phyloP scores from a whole-genome alignment of 2,888 invertebrate genomes.

The Myathropa florea region DNA sequence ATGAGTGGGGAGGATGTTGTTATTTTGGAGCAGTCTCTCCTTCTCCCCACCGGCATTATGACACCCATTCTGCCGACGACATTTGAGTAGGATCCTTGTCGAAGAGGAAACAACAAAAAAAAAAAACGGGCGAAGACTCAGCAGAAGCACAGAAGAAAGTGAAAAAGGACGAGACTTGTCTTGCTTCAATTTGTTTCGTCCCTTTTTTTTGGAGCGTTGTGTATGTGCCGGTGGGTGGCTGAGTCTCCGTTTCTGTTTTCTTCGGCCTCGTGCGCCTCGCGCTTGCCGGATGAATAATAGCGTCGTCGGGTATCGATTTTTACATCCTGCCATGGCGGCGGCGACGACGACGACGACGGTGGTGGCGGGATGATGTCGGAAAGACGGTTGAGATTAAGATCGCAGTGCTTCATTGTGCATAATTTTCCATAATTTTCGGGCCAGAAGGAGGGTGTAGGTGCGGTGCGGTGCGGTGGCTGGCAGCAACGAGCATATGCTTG shows the following conservation, averaged over 20 bases:
- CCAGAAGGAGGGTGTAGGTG: neutral
- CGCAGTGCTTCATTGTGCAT: slow-evolving; percentile 12
- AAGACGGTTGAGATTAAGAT: slow-evolving; percentile 9
- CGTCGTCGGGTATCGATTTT: slow-evolving; percentile 51
- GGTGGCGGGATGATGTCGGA: no score
- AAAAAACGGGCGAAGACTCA: neutral
- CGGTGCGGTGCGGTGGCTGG: neutral
- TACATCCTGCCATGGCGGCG: neutral
- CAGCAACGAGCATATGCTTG: neutral
- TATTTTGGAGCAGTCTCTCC: neutral
- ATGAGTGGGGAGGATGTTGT: neutral
- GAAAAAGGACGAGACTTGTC: slow-evolving; percentile 34
- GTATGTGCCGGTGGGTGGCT: neutral
- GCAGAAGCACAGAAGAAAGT: slow-evolving; percentile 38
- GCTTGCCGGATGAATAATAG: slow-evolving; percentile 34
- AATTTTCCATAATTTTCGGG: slow-evolving; percentile 14
- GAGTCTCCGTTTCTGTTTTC: neutral
- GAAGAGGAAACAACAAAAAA: neutral
- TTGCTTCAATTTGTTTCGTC: neutral
- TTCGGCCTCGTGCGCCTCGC: slow-evolving; percentile 27
- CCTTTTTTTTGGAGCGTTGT: slow-evolving; percentile 20
- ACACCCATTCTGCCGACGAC: slow-evolving; percentile 18
- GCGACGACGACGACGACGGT: no score
- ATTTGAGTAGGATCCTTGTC: slow-evolving; percentile 9
- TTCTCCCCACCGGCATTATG: slow-evolving; percentile 11